Conservation (phyloP, 2,797 vertebrate species). For the Clarias fuscus region DNA sequence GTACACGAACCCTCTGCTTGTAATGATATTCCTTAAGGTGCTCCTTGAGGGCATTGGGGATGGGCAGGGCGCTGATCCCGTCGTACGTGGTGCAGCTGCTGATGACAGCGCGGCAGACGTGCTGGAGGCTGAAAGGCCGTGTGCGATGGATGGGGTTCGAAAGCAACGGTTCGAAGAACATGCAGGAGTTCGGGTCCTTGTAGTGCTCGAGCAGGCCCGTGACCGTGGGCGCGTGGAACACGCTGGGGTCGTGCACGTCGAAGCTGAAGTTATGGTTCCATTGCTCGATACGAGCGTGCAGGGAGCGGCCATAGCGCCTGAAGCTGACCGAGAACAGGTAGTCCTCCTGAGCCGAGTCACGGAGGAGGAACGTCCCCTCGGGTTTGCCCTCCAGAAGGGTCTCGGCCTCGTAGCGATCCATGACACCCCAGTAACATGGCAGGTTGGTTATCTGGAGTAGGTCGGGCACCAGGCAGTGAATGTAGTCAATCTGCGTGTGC, state of each 20-base stretch:
- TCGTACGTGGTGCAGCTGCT: conserved; percentile 81
- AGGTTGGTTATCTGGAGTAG: conserved; percentile 80
- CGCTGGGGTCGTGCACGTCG: conserved; percentile 83
- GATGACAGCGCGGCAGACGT: conserved; percentile 78
- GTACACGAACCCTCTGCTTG: conserved; percentile 81
- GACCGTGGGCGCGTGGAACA: conserved; percentile 82
- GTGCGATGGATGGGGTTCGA: conserved; percentile 80
- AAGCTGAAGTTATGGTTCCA: conserved; percentile 90
- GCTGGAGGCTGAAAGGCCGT: conserved; percentile 80
- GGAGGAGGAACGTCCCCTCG: conserved; percentile 83
- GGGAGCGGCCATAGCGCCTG: conserved; percentile 82
- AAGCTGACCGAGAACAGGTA: conserved; percentile 88
- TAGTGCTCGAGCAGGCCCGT: conserved; percentile 82
- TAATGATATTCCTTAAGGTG: conserved; percentile 88
- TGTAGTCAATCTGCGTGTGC: conserved; percentile 83
- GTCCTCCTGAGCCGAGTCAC: conserved; percentile 84
- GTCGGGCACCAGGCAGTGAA: conserved; percentile 83
- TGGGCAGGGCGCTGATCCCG: conserved; percentile 78
- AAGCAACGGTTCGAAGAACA: conserved; percentile 86
- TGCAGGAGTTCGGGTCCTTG: conserved; percentile 86
- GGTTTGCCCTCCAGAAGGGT: conserved; percentile 80
- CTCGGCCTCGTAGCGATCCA: conserved; percentile 85
- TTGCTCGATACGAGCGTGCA: conserved; percentile 84
- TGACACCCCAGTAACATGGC: conserved; percentile 85
- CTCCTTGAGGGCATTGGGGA: conserved; percentile 81